Evolutionary conservation across 2,888 invertebrate species (phyloP).

Genomic region (Apamea anceps): DNA sequence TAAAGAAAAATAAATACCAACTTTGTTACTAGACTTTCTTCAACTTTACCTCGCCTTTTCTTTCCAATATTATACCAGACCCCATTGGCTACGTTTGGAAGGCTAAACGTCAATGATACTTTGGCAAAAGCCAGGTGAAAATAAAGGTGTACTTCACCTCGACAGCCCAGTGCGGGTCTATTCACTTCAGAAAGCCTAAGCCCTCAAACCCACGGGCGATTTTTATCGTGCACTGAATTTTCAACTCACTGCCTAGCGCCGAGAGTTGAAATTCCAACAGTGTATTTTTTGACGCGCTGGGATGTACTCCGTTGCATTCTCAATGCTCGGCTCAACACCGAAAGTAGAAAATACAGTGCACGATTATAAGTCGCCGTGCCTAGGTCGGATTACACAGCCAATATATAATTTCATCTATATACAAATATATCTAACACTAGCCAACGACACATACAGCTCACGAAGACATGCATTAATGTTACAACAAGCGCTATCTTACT

Average conservation of each 20-base stretch:
- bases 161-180: neutral
- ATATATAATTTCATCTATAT: conserved; percentile 37
- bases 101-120: no score
- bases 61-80: neutral
- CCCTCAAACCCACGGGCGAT: neutral
- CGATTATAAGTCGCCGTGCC: neutral
- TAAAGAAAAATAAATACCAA: conserved; percentile 1
- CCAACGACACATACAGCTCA: conserved; percentile 60
- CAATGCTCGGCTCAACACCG: neutral
- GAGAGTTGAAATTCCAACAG: neutral
- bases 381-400: neutral
- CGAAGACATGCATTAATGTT: conserved; percentile 47
- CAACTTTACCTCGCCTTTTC: neutral
- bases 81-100: neutral
- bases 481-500: conserved; percentile 52
- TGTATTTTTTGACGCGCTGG: neutral
- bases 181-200: neutral
- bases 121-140: neutral
- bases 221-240: neutral
- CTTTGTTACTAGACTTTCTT: conserved; percentile 12
- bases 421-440: conserved; percentile 52
- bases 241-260: neutral
- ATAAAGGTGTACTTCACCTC: neutral
- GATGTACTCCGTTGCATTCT: neutral
- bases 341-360: neutral